Conservation (phyloP, 2,797 vertebrate genomes). For the Phylloscopus collybita region DNA sequence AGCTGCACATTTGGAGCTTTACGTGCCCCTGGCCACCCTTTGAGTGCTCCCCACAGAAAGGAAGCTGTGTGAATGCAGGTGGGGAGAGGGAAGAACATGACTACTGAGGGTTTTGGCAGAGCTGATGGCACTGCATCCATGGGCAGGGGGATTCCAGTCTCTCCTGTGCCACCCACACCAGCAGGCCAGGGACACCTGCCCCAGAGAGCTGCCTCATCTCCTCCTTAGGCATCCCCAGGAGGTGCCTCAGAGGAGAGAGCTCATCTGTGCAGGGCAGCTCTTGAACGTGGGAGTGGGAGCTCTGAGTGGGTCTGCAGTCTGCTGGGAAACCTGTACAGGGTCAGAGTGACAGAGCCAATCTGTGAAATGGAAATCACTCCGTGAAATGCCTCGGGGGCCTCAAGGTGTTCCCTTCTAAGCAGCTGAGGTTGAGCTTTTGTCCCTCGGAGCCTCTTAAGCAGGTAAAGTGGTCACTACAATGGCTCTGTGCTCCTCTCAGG, state of each 20-base stretch:
- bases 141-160: neutral
- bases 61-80: neutral
- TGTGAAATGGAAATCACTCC: neutral
- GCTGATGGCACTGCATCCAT: neutral
- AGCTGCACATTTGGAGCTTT: neutral
- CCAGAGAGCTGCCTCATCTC: neutral
- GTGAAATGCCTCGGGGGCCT: neutral
- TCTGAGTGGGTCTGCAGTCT: neutral
- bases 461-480: fast-evolving
- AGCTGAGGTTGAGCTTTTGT: neutral
- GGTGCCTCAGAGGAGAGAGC: neutral
- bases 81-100: neutral
- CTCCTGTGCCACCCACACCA: neutral
- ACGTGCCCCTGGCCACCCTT: neutral
- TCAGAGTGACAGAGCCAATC: neutral
- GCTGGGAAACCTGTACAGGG: neutral
- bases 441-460: neutral
- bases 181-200: too few relatives aligned
- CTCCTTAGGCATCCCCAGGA: neutral
- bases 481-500: neutral
- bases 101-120: neutral
- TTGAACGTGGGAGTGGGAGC: fast-evolving
- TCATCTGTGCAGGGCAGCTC: neutral
- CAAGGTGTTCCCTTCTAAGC: neutral
- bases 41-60: neutral